A percentile compares a stretch with the other conserved stretches of the same genome.
Conservation (phyloP, 2,113 vertebrate species). For the Addax nasomaculatus region DNA sequence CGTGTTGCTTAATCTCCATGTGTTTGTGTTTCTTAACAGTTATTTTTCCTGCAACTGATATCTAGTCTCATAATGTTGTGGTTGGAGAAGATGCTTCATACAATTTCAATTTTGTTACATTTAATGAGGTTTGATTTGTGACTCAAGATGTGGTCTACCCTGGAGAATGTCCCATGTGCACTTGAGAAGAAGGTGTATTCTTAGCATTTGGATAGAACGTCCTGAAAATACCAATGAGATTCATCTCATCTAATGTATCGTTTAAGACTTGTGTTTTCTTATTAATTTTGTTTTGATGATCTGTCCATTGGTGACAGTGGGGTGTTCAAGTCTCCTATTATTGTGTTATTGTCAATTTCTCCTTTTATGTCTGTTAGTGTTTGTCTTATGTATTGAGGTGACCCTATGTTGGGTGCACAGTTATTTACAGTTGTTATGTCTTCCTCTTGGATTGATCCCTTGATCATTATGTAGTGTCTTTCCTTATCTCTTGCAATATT, state of each 20-base stretch:
- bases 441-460: neutral
- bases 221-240: neutral
- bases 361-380: neutral
- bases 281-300: neutral
- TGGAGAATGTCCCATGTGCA: neutral
- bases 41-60: neutral
- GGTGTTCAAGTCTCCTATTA: too few species aligned
- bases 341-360: neutral
- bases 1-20: neutral
- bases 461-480: neutral
- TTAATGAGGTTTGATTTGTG: neutral
- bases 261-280: neutral
- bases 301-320: neutral
- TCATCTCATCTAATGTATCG: neutral
- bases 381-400: neutral
- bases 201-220: neutral
- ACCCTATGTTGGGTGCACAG: neutral
- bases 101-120: neutral
- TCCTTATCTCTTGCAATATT: neutral
- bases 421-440: neutral
- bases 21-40: neutral
- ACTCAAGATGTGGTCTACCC: neutral
- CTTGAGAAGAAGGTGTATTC: neutral
- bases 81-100: neutral
- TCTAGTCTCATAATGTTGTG: neutral